Percentiles rank a stretch among this genome's conserved stretches.
Evolutionary conservation across 64 coral and sea anemone genomes (phyloP).

Genomic region (Actinia equina): DNA sequence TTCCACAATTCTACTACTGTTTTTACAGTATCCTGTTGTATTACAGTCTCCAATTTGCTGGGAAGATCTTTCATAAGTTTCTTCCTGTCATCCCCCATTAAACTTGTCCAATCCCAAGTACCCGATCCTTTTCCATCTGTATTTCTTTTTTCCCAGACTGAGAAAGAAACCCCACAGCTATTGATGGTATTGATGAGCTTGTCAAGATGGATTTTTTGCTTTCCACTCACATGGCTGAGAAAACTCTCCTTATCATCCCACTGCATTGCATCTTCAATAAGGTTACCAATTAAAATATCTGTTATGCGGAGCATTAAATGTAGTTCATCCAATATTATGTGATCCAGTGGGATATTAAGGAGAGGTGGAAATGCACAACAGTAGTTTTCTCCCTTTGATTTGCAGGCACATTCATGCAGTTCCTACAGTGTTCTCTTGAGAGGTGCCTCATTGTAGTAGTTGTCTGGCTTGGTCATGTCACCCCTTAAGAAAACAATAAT

Average conservation of each 20-base stretch:
- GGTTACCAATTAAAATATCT: constrained; percentile 27
- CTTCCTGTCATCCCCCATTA: constrained; percentile 26
- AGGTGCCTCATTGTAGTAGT: not conserved
- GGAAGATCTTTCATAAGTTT: constrained; percentile 23
- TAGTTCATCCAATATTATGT: constrained; percentile 33
- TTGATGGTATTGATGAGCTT: constrained; percentile 25
- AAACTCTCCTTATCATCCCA: constrained; percentile 32
- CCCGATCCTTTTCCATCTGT: constrained; percentile 28
- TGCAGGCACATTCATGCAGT: not conserved
- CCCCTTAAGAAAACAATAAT: not conserved
- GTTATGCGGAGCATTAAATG: constrained; percentile 22
- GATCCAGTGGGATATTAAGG: not conserved
- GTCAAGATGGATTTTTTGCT: constrained; percentile 22
- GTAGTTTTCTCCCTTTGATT: constrained; percentile 14
- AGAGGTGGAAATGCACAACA: not conserved
- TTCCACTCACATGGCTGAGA: not conserved
- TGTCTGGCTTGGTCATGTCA: constrained; percentile 4
- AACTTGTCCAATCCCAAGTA: constrained; percentile 29
- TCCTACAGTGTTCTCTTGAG: not conserved
- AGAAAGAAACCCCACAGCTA: not conserved
- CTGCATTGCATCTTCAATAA: constrained; percentile 36
- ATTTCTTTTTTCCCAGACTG: not conserved
- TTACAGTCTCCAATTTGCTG: not conserved
- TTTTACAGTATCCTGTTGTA: not conserved
- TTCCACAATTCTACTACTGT: constrained; percentile 39